Base-by-base conservation (phyloP, 2,797 vertebrate genomes). In the Clamator glandarius region DNA sequence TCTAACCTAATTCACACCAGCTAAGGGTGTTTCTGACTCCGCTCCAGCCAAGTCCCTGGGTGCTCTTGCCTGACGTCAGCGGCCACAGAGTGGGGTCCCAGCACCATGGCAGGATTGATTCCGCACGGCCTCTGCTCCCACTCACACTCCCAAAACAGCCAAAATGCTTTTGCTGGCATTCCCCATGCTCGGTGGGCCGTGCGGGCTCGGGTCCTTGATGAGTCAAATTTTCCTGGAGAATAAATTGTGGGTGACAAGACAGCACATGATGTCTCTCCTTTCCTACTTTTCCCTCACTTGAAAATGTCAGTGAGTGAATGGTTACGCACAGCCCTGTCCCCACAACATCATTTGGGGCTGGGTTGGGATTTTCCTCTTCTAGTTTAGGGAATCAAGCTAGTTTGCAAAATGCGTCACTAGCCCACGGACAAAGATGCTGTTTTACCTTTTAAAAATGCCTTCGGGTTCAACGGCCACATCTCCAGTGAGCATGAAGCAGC, bases 261-360 rank as follows among this genome's bases (percentile, higher is more conserved):
- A 52, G 66, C 61, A 21, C 16, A 6, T 0, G 1, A 10, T 20
- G 23, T 29, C 29, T 46, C 62, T 78, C 35, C 28, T 83, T 84
- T 52, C 51, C 41, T 13, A 1, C 25, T 12, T 9, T 3, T 9
- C 24, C 6, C 16, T 4, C 0, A 0, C 14, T 10, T 33, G 41
- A 61, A 72, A 55, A 68, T 9, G 11, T 17, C 15, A 14, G 8
- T n/a, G 58, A 58, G 5, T 2, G 24, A 61, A 12, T 3, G 46
- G 29, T 23, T 4, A 6, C 46, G 23, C 28, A 16, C 23, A 62
- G 25, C 12, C 5, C 52, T 28, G 25, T 28, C 17, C 35, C 8
- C 74, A 48, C 63, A 6, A 29, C 1, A 3, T 15, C 3, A 0
- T 25, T 24, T 29, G 68, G 55, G 77, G 29, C n/a, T 81, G 55